Conservation (phyloP, 2,113 vertebrate species). For the Rhombomys opimus region DNA sequence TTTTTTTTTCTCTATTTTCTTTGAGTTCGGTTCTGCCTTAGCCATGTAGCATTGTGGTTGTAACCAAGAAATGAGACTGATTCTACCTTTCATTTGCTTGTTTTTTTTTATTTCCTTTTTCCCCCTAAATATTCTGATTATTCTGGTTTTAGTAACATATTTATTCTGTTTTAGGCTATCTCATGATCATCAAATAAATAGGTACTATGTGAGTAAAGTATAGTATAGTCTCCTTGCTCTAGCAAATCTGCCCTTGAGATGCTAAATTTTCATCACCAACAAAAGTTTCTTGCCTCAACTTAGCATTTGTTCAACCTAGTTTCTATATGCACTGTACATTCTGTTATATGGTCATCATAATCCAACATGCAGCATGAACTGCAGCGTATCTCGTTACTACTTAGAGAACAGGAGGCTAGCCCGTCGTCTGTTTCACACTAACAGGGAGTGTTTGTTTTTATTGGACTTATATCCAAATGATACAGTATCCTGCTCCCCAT, state of each 20-base stretch:
- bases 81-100: background rate
- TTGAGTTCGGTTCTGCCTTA: slow-evolving; percentile 32
- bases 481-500: background rate
- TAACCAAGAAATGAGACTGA: background rate
- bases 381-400: background rate
- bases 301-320: slow-evolving; percentile 2
- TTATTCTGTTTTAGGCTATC: background rate
- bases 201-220: background rate
- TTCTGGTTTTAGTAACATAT: slow-evolving; percentile 50
- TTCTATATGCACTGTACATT: background rate
- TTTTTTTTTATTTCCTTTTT: background rate
- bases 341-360: background rate
- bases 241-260: background rate
- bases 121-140: background rate
- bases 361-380: background rate
- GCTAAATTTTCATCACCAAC: slow-evolving; percentile 9
- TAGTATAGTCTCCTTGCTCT: background rate
- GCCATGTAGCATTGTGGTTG: background rate
- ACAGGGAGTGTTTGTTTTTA: slow-evolving; percentile 52
- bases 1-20: background rate
- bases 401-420: background rate
- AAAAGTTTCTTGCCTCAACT: slow-evolving; percentile 39
- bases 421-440: slow-evolving; percentile 51
- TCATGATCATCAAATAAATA: slow-evolving; percentile 25
- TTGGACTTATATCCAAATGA: background rate